Evolutionary conservation across 2,797 vertebrate genomes (phyloP), one percentile per base, ranked within the genome.

Genomic region (Pipistrellus pipistrellus): DNA sequence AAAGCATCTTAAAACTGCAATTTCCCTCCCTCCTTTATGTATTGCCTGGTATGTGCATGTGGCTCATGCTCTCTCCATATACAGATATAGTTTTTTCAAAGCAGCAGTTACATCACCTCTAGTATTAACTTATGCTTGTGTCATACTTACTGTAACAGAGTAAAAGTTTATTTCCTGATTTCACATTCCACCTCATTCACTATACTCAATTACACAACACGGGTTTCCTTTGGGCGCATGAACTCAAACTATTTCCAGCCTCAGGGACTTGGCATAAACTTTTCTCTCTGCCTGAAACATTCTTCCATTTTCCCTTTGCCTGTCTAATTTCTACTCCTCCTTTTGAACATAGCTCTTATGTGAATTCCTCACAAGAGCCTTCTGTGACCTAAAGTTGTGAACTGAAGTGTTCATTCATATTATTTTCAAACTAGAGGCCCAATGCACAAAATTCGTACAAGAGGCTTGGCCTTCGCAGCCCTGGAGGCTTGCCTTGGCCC

Each of bases 111-210:
- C 8, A 81, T 32, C 69, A 10, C 25, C 46, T 75, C 25, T 48
- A 44, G 25, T 69, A 32, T 71, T 90, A 20, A 59, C 46, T 71
- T 71, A 71, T 51, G 23, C 84, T 71, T 89, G n/a, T 68, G 15
- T 53, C 23, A 64, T 32, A 8, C 55, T 86, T 88, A 73, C 6
- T 92, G 55, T 59, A 94, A 87, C 6, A 87, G 32, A 78, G 44
- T 55, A 80, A 72, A 92, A 72, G 46, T 92, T 35, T 48, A 87
- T 68, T 84, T 85, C 23, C 68, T 88, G 53, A 91, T 59, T 91
- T 93, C 6, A 62, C n/a, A 27, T 21, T 90, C 14, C 23, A 77
- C 7, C 9, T 76, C 48, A 59, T 25, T 95, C 23, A 23, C 25
- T 77, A 38, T 62, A 44, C 2, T 88, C 48, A 88, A 17, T 85